Conservation (phyloP, 2,113 vertebrate species). For the Crypturellus undulatus region DNA sequence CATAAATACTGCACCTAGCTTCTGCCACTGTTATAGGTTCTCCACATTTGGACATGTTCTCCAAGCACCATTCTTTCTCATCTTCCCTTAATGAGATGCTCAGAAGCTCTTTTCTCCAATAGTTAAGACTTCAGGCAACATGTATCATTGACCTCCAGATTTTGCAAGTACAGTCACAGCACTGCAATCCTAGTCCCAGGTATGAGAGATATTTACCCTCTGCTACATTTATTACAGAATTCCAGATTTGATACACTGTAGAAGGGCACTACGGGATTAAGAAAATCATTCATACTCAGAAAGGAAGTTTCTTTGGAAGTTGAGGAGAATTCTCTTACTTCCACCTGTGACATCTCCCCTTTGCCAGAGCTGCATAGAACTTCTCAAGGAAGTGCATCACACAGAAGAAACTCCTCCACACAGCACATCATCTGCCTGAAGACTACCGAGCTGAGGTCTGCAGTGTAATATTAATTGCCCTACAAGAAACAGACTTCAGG, state of each 20-base stretch:
- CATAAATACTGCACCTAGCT: background rate
- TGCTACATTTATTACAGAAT: background rate
- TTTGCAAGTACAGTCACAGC: background rate
- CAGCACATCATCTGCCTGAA: background rate
- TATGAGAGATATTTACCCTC: background rate
- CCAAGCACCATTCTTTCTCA: background rate
- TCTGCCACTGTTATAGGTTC: background rate
- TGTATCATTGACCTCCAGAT: background rate
- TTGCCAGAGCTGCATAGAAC: background rate
- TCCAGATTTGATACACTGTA: background rate
- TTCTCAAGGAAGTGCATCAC: background rate
- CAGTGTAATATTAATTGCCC: background rate
- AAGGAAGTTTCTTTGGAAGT: background rate
- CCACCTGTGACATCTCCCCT: background rate
- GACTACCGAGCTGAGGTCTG: background rate
- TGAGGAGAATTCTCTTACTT: background rate
- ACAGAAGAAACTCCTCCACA: background rate
- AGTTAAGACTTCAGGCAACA: background rate
- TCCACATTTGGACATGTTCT: background rate
- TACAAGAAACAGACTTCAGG: background rate
- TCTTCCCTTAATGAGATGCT: background rate
- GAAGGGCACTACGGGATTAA: background rate
- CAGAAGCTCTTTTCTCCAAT: background rate
- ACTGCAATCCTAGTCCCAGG: background rate
- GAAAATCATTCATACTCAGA: background rate